Percentiles rank a stretch among this genome's conserved stretches.
phyloP scores from a whole-genome alignment of 2,113 vertebrate species.

The Gasterosteus aculeatus region DNA sequence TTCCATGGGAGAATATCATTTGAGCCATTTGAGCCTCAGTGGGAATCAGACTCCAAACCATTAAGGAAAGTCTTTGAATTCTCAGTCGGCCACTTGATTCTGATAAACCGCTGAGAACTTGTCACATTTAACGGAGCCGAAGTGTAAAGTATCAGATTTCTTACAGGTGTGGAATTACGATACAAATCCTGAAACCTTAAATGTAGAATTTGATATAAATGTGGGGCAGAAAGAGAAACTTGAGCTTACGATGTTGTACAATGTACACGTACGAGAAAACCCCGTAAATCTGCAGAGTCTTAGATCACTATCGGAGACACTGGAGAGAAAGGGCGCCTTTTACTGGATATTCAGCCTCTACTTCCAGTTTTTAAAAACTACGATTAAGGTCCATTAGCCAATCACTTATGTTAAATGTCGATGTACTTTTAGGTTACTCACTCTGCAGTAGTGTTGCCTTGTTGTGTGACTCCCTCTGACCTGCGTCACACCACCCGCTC shows the following conservation, averaged over 20 bases:
- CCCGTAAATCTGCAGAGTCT: constrained; percentile 5
- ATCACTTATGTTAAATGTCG: constrained; percentile 13
- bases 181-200: constrained; percentile 49
- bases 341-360: background rate
- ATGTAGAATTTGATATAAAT: constrained; percentile 18
- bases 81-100: constrained; percentile 24
- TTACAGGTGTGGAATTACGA: constrained; percentile 45
- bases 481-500: background rate
- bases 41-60: constrained; percentile 17
- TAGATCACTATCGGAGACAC: constrained; percentile 3
- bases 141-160: constrained; percentile 8
- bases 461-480: constrained; percentile 2
- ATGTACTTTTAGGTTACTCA: constrained; percentile 21
- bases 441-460: background rate
- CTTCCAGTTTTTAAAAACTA: background rate
- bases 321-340: background rate
- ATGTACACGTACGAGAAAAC: background rate
- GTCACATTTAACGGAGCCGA: constrained; percentile 31
- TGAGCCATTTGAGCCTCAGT: constrained; percentile 6
- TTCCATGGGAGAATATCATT: constrained; percentile 13
- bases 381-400: constrained; percentile 8
- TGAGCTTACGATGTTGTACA: constrained; percentile 3
- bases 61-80: background rate
- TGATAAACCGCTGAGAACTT: constrained; percentile 22
- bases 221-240: background rate